phyloP scores from a whole-genome alignment of 2,888 invertebrate species.

The Phragmatobia fuliginosa region DNA sequence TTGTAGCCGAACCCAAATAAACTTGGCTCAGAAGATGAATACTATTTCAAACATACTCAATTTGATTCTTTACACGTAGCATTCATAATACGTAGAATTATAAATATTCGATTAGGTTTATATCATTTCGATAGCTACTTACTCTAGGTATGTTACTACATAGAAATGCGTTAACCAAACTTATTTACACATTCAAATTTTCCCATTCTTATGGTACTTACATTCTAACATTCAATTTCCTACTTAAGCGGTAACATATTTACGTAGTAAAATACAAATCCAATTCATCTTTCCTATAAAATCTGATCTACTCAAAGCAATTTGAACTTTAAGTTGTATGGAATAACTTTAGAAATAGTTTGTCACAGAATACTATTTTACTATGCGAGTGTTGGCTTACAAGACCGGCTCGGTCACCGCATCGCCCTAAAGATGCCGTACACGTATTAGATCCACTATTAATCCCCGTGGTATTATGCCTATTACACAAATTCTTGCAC shows the following conservation, averaged over 20 bases:
- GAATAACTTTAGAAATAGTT: slow-evolving; percentile 12
- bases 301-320: slow-evolving; percentile 6
- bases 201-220: slow-evolving; percentile 17
- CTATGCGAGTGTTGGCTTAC: slow-evolving; percentile 20
- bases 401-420: slow-evolving; percentile 31
- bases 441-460: slow-evolving; percentile 47
- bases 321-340: neutral
- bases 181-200: slow-evolving; percentile 18
- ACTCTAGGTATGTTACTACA: neutral
- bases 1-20: too few species aligned
- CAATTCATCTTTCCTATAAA: slow-evolving; percentile 4
- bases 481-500: slow-evolving; percentile 39
- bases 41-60: neutral
- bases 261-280: slow-evolving; percentile 17
- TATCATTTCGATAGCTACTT: neutral
- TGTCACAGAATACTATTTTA: slow-evolving; percentile 13
- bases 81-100: neutral
- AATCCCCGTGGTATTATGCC: slow-evolving; percentile 44
- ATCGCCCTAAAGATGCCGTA: slow-evolving; percentile 32
- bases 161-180: neutral
- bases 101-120: neutral
- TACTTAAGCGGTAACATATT: slow-evolving; percentile 10
- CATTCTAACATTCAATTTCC: slow-evolving; percentile 9
- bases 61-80: neutral
- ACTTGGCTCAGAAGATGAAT: too few species aligned